phyloP scores from a whole-genome alignment of 1,140 invertebrate species.

The Galendromus occidentalis region DNA sequence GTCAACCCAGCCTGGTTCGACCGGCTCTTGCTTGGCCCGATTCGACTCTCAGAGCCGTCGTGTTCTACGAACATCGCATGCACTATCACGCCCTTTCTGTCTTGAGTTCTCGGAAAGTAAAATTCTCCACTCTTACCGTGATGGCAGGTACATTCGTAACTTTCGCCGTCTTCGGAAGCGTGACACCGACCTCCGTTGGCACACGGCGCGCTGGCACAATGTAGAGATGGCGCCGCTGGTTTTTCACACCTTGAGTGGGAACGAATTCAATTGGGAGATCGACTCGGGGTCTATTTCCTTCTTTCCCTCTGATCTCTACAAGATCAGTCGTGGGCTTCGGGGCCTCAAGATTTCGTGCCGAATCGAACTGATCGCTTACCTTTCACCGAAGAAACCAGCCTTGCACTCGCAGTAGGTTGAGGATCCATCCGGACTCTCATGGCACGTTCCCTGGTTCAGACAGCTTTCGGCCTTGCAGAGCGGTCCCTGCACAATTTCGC shows the following conservation, averaged over 20 bases:
- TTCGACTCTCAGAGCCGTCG: too few species aligned
- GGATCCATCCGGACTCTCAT: neutral
- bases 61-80: too few species aligned
- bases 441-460: neutral
- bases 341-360: too few species aligned
- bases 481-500: neutral
- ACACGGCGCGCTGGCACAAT: neutral
- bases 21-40: too few species aligned
- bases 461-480: neutral
- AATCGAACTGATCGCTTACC: neutral
- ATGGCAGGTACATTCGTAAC: conserved; percentile 8
- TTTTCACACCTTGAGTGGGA: neutral
- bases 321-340: too few species aligned
- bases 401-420: neutral
- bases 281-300: too few species aligned
- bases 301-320: too few species aligned
- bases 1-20: too few species aligned
- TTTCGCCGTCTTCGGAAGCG: neutral
- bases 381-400: neutral
- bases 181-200: conserved; percentile 1
- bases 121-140: neutral
- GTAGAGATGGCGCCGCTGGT: neutral
- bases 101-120: too few species aligned
- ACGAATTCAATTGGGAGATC: too few species aligned
- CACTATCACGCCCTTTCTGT: too few species aligned